Evolutionary conservation across 2,888 invertebrate species (phyloP).

Genomic region (Phengaris alcon): DNA sequence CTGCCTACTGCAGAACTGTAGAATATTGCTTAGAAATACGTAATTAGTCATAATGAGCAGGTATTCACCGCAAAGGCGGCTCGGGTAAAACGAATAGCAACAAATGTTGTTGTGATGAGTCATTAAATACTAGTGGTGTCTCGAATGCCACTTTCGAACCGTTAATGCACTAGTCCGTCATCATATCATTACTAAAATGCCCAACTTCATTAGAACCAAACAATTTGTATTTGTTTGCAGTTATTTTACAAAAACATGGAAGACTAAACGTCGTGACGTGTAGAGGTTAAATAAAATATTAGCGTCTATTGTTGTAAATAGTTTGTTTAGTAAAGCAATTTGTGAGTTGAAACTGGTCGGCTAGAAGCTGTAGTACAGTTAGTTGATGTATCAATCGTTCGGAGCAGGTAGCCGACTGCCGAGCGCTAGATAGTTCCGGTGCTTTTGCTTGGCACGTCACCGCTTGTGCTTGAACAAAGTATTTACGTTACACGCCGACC

Average conservation of each 20-base stretch:
- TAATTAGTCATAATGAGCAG: not conserved
- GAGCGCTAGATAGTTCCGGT: not conserved
- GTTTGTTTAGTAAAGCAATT: not conserved
- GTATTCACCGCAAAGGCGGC: not conserved
- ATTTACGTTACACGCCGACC: constrained; percentile 9
- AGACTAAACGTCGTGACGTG: not conserved
- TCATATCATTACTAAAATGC: not conserved
- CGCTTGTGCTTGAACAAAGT: not conserved
- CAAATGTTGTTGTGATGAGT: not conserved
- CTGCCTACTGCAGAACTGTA: not conserved
- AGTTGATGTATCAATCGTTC: not conserved
- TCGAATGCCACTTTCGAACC: constrained; percentile 10
- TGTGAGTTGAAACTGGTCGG: not conserved
- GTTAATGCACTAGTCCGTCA: not conserved
- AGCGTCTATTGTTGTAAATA: not conserved
- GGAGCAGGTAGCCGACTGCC: not conserved
- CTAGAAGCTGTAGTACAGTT: not conserved
- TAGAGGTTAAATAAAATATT: constrained; percentile 5
- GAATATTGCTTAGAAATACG: not conserved
- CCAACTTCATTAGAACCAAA: not conserved
- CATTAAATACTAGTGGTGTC: not conserved
- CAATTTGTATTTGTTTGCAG: not conserved
- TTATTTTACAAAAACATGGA: not conserved
- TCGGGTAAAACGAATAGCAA: not conserved
- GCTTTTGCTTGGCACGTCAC: not conserved